Evolutionary conservation across 1,140 invertebrate species (phyloP).

Genomic region (Drosophila mauritiana): DNA sequence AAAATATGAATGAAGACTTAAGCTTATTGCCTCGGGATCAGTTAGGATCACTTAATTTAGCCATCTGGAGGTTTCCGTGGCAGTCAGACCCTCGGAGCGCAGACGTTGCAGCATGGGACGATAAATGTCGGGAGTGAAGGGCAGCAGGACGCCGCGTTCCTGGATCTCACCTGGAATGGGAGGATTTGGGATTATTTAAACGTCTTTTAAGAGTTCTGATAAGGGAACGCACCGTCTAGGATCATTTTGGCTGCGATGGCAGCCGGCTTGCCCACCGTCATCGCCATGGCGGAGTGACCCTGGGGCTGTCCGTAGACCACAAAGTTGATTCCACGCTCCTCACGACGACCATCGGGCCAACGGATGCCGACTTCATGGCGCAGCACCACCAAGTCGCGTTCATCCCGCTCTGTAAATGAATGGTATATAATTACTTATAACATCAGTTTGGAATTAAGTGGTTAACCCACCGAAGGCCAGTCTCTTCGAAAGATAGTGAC

Average conservation of each 20-base stretch:
- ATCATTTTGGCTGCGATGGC: slow-evolving; percentile 99
- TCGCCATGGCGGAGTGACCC: slow-evolving; percentile 98
- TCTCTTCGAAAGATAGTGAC: slow-evolving; percentile 94
- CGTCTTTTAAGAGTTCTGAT: not conserved
- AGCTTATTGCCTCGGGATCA: slow-evolving; percentile 5
- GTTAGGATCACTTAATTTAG: slow-evolving; percentile 54
- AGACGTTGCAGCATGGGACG: slow-evolving; percentile 94
- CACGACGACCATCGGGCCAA: slow-evolving; percentile 94
- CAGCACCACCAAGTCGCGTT: slow-evolving; percentile 97
- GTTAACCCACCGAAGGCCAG: slow-evolving; percentile 90
- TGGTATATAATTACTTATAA: not conserved
- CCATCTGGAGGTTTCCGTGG: slow-evolving; percentile 87
- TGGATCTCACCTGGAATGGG: slow-evolving; percentile 95
- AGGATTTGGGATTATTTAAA: not conserved
- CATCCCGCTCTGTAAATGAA: slow-evolving; percentile 86
- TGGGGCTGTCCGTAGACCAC: slow-evolving; percentile 95
- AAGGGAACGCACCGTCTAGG: slow-evolving; percentile 90
- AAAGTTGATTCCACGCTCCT: slow-evolving; percentile 95
- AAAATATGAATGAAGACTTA: slow-evolving; percentile 23
- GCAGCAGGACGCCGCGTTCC: slow-evolving; percentile 95
- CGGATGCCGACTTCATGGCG: slow-evolving; percentile 96
- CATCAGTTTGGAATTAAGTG: not conserved
- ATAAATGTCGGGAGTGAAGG: slow-evolving; percentile 96
- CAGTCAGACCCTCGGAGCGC: slow-evolving; percentile 92
- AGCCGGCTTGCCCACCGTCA: slow-evolving; percentile 97